Conservation (phyloP, 1,140 invertebrate genomes). For the Hylaeus volcanicus region DNA sequence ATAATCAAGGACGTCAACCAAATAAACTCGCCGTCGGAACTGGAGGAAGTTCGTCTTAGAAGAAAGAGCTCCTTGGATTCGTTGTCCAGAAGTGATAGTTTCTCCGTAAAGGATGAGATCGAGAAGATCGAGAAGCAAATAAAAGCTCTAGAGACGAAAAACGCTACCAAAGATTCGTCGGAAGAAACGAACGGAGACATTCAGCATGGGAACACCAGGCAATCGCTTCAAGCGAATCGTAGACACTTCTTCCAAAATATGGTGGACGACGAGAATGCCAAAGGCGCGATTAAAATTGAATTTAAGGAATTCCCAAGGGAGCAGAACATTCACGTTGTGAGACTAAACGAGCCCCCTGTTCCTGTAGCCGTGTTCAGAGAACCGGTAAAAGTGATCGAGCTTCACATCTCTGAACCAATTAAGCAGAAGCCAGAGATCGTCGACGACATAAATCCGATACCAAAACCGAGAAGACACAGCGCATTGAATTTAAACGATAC, state of each 20-base stretch:
- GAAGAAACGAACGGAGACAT: constrained; percentile 21
- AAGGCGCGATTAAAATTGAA: constrained; percentile 70
- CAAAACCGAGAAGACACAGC: constrained; percentile 70
- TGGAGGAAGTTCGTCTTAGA: constrained; percentile 45
- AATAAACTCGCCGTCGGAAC: constrained; percentile 9
- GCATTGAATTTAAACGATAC: constrained; percentile 63
- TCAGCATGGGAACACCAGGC: constrained; percentile 33
- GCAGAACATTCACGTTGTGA: constrained; percentile 71
- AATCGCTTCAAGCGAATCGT: constrained; percentile 70
- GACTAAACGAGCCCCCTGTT: constrained; percentile 64
- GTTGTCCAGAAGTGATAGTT: constrained; percentile 67
- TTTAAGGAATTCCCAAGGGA: constrained; percentile 72
- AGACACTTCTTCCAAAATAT: constrained; percentile 72
- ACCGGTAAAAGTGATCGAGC: constrained; percentile 73
- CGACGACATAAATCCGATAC: constrained; percentile 67
- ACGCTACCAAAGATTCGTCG: constrained; percentile 30
- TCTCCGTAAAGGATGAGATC: constrained; percentile 76
- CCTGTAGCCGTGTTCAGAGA: constrained; percentile 55
- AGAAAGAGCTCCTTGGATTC: constrained; percentile 43
- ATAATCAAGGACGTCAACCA: constrained; percentile 53
- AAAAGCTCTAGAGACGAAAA: constrained; percentile 68
- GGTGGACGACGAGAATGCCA: constrained; percentile 56
- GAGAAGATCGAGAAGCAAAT: constrained; percentile 77
- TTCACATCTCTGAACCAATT: constrained; percentile 77
- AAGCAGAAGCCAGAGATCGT: constrained; percentile 64